Evolutionary conservation across 1,140 invertebrate genomes (phyloP), one percentile per base, ranked within the genome.

Genomic region (Aplysia californica): DNA sequence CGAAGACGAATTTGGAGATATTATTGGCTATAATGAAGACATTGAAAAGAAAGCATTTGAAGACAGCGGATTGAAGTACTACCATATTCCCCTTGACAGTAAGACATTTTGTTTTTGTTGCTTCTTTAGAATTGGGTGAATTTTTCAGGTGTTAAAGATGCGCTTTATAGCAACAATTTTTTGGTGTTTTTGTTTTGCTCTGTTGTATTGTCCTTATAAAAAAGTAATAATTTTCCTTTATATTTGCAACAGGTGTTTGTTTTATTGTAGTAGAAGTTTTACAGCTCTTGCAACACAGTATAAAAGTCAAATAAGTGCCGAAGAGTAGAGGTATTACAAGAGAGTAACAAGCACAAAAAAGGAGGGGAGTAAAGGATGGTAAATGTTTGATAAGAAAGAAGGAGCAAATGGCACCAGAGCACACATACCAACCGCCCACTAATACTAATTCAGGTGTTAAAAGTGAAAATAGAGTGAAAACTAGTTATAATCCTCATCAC

Each of bases 1-100:
- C 69, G 31, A 67, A 26, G 79, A 76, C 20, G 86, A 87, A 75
- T 87, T 85, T 83, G 86, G 86, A 39, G 86, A 87, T 80, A 83
- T 84, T 35, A 80, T 85, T 56, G 85, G 86, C 1, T 87, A 85
- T 59, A 86, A 87, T 78, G 82, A 84, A 78, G 44, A 74, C 2
- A 18, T 79, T 3, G 82, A 87, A 71, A 79, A 65, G 64, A 35
- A 81, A 38, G 33, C 73, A 44, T 78, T 87, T 26, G 33, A 76
- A 44, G 79, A 82, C 2, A 78, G 71, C 21, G 44, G 50, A 10
- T 56, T 87, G 35, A 58, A 81, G 31, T 85, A 87, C 74, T 81
- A 82, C n/a, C 82, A 83, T 59, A 68, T 86, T 55, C 84, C 85
- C 55, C 65, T 86, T 21, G 71, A 50, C n/a, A n/a, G 85, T 86